These are phyloP conservation scores for Drosophila quinaria DNA, from an alignment of 2,888 invertebrate species.

Conservation along the genomic window DNA sequence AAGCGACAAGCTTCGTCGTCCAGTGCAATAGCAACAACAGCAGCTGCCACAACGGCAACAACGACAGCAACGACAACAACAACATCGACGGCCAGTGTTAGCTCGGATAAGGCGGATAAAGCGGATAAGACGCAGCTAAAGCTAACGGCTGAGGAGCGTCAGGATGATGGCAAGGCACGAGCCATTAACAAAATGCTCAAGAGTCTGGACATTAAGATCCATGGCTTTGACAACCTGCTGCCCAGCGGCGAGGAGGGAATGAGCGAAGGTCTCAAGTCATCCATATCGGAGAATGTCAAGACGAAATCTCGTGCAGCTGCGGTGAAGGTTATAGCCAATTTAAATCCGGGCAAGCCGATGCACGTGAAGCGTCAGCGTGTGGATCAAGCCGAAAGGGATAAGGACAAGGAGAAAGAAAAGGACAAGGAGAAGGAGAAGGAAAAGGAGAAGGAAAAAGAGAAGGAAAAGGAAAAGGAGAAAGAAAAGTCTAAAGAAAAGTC, in stretches of 20 bases:
- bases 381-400: conserved; percentile 44
- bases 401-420: conserved; percentile 19
- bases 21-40: conserved; percentile 26
- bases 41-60: conserved; percentile 16
- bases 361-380: conserved; percentile 53
- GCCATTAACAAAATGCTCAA: conserved; percentile 85
- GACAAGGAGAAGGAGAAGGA: conserved; percentile 25
- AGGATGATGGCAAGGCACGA: conserved; percentile 84
- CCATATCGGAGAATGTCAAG: conserved; percentile 86
- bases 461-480: conserved; percentile 10
- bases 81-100: conserved; percentile 6
- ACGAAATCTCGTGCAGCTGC: conserved; percentile 85
- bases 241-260: conserved; percentile 83
- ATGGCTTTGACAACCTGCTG: conserved; percentile 84
- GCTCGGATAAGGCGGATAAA: conserved; percentile 5
- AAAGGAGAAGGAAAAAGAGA: background rate
- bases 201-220: conserved; percentile 85
- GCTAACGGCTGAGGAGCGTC: conserved; percentile 62
- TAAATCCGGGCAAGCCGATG: conserved; percentile 71
- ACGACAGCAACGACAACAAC: conserved; percentile 9
- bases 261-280: conserved; percentile 84
- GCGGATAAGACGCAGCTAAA: conserved; percentile 41
- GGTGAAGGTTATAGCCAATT: conserved; percentile 81
- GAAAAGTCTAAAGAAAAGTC: conserved; percentile 31
- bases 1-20: conserved; percentile 13